phyloP scores from a whole-genome alignment of 2,797 vertebrate species.

The Gouania willdenowi region DNA sequence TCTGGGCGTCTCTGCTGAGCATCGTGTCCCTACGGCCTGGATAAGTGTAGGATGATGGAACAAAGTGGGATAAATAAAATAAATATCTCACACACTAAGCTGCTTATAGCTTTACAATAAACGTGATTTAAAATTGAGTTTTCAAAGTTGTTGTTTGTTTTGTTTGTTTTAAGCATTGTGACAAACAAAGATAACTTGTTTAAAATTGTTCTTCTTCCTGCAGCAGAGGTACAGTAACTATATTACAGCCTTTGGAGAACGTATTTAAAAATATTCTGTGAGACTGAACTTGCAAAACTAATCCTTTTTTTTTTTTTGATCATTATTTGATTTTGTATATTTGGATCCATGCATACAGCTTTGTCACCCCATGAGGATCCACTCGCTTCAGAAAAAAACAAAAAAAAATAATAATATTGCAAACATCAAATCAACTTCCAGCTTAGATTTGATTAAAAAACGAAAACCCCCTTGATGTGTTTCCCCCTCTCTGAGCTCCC shows the following conservation, averaged over 20 bases:
- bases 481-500: slow-evolving; percentile 3
- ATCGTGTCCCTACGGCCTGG: too few relatives aligned
- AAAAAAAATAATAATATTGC: slow-evolving; percentile 17
- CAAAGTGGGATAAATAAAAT: too few relatives aligned
- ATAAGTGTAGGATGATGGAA: too few relatives aligned
- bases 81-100: too few relatives aligned
- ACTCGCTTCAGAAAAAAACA: background rate
- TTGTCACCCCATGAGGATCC: slow-evolving; percentile 1
- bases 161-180: too few relatives aligned
- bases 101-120: too few relatives aligned
- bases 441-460: slow-evolving; percentile 52
- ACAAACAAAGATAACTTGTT: background rate
- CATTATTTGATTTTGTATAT: slow-evolving; percentile 1
- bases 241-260: background rate
- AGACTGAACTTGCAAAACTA: background rate
- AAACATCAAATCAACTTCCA: slow-evolving; percentile 52
- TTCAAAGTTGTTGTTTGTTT: too few relatives aligned
- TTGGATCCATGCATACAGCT: slow-evolving; percentile 3
- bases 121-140: too few relatives aligned
- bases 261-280: background rate
- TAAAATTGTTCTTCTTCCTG: background rate
- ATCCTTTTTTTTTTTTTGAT: slow-evolving; percentile 2
- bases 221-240: background rate
- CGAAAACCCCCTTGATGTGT: slow-evolving; percentile 15
- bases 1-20: too few relatives aligned